A percentile compares a stretch with the other conserved stretches of the same genome.
These are phyloP conservation scores for Leptinotarsa juncta DNA, from an alignment of 2,888 invertebrate species.

Conservation along the genomic window DNA sequence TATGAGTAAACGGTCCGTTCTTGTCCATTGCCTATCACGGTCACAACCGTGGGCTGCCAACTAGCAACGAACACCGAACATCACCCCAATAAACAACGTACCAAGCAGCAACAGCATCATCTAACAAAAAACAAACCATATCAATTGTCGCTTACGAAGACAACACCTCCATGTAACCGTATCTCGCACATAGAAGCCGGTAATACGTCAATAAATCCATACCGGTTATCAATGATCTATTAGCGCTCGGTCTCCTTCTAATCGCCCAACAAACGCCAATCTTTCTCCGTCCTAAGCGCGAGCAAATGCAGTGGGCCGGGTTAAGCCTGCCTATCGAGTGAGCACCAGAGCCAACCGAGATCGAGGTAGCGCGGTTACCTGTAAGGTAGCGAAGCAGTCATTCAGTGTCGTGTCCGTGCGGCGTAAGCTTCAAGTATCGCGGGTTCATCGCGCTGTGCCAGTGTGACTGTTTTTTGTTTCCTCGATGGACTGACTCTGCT, in stretches of 20 bases:
- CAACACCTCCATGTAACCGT: conserved; percentile 52
- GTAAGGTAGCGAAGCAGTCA: conserved; percentile 65
- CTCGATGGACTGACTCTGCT: conserved; percentile 27
- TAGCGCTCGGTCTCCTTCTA: conserved; percentile 44
- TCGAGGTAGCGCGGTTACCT: conserved; percentile 63
- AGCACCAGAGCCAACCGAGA: conserved; percentile 65
- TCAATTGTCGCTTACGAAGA: conserved; percentile 49
- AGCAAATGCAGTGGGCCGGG: conserved; percentile 63
- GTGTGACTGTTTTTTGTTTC: conserved; percentile 17
- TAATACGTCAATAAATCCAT: conserved; percentile 59
- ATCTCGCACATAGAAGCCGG: conserved; percentile 54
- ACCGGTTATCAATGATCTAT: conserved; percentile 57
- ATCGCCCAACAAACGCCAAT: conserved; percentile 13
- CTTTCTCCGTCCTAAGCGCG: conserved; percentile 49
- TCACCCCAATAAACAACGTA: conserved; percentile 11
- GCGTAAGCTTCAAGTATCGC: conserved; percentile 60
- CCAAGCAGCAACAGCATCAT: not conserved
- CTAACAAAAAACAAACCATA: conserved; percentile 40
- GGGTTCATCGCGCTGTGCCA: conserved; percentile 21
- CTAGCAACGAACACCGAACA: not conserved
- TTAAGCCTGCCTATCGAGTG: conserved; percentile 65
- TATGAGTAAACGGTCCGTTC: not conserved
- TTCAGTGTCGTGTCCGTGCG: conserved; percentile 66
- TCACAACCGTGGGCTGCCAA: not conserved
- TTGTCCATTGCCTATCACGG: not conserved